Conservation (phyloP, 2,888 invertebrate genomes). For the Ectobius pallidus region DNA sequence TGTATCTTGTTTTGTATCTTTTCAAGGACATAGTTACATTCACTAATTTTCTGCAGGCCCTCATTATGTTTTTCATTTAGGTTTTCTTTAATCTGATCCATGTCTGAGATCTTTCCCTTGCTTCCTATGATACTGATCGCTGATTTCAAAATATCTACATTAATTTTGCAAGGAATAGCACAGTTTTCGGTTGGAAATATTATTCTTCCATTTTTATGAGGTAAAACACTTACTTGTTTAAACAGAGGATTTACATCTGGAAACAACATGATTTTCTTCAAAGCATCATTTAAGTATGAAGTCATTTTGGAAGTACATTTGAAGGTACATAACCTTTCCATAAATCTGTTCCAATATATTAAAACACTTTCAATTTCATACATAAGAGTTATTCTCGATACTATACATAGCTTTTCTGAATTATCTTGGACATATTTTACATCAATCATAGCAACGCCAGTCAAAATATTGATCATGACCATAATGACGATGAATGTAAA, state of each 20-base stretch:
- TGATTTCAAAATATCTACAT: background rate
- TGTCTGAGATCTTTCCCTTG: background rate
- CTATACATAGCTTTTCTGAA: background rate
- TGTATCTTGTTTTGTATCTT: background rate
- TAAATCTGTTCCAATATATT: constrained; percentile 22
- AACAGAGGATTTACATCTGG: background rate
- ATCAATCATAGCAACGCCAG: background rate
- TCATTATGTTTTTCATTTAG: background rate
- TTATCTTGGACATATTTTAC: background rate
- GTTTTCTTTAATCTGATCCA: background rate
- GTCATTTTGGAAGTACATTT: constrained; percentile 5
- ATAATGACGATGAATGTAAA: constrained; percentile 4
- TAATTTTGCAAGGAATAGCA: background rate
- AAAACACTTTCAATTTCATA: constrained; percentile 13
- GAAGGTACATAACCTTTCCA: constrained; percentile 2
- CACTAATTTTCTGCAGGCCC: background rate
- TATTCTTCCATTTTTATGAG: background rate
- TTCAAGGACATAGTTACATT: background rate
- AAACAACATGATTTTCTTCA: background rate
- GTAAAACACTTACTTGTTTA: constrained; percentile 10
- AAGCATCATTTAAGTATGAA: background rate
- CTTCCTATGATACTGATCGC: background rate
- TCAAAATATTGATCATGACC: constrained; percentile 3
- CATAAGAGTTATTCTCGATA: background rate
- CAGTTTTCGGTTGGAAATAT: background rate